Conservation (phyloP, 2,888 invertebrate species). For the Ryuthela nishihirai region DNA sequence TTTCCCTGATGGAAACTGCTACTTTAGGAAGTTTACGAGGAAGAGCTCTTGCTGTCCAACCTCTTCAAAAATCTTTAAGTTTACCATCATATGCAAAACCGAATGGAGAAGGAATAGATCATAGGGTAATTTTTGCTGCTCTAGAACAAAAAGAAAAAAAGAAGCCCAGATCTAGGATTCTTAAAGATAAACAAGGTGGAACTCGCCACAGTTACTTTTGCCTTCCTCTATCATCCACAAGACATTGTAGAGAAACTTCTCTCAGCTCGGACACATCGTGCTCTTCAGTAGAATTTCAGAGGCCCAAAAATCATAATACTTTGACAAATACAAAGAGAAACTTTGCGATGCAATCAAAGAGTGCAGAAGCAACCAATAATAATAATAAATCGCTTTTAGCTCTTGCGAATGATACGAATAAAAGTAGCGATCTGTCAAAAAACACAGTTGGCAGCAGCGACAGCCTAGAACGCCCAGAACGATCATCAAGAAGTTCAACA, state of each 20-base stretch:
- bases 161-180: slow-evolving; percentile 17
- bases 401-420: background rate
- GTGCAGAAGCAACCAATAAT: too few species aligned
- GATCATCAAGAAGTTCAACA: slow-evolving; percentile 34
- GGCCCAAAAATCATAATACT: slow-evolving; percentile 7
- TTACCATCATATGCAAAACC: slow-evolving; percentile 30
- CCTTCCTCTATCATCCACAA: slow-evolving; percentile 16
- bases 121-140: slow-evolving; percentile 27
- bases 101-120: slow-evolving; percentile 29
- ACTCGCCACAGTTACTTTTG: slow-evolving; percentile 21
- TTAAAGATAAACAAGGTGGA: slow-evolving; percentile 11
- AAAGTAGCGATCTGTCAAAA: too few species aligned
- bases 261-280: slow-evolving; percentile 38
- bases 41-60: slow-evolving; percentile 19
- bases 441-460: slow-evolving; percentile 26
- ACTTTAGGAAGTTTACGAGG: slow-evolving; percentile 26
- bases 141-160: slow-evolving; percentile 24
- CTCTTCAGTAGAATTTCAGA: slow-evolving; percentile 35
- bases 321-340: too few species aligned
- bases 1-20: slow-evolving; percentile 35
- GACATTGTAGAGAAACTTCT: slow-evolving; percentile 22
- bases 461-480: slow-evolving; percentile 16
- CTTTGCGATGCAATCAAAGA: background rate
- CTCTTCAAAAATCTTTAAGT: slow-evolving; percentile 29
- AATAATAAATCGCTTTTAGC: too few species aligned